Conservation (phyloP, 2,797 vertebrate species). For the Peromyscus aztecus region DNA sequence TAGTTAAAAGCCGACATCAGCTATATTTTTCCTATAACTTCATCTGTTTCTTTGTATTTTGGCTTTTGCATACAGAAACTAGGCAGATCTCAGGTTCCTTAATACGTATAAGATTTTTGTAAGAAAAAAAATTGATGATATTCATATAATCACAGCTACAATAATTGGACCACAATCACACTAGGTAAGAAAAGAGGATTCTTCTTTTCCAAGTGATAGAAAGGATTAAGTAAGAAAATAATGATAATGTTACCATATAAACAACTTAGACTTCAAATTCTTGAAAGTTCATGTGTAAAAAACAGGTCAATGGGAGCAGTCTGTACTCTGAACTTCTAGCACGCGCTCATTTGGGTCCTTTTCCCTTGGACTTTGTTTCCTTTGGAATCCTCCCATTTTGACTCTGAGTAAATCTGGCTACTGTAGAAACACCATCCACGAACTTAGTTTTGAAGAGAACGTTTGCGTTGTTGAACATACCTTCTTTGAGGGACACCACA, state of each 20-base stretch:
- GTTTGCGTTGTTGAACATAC: constrained; percentile 99
- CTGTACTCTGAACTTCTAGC: constrained; percentile 68
- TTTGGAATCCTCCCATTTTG: constrained; percentile 86
- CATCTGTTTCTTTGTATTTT: constrained; percentile 58
- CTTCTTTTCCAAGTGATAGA: constrained; percentile 65
- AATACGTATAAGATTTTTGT: constrained; percentile 34
- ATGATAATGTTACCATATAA: constrained; percentile 60
- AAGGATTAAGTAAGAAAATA: constrained; percentile 53
- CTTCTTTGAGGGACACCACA: constrained; percentile 98
- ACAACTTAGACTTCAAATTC: constrained; percentile 45
- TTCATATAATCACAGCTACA: constrained; percentile 70
- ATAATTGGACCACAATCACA: constrained; percentile 69
- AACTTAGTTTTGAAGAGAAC: constrained; percentile 98
- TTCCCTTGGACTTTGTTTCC: constrained; percentile 87
- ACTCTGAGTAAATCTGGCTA: constrained; percentile 90
- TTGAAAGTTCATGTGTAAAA: background rate
- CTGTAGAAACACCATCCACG: constrained; percentile 94
- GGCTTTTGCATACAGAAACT: constrained; percentile 46
- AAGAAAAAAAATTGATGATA: constrained; percentile 63
- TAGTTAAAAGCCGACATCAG: constrained; percentile 72
- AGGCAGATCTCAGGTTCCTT: constrained; percentile 20
- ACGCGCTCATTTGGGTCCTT: constrained; percentile 81
- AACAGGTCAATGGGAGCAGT: background rate
- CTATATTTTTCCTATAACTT: constrained; percentile 62
- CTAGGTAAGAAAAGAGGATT: constrained; percentile 34